Base-by-base conservation (phyloP, 2,888 invertebrate species). In the Campopleginae sp. region DNA sequence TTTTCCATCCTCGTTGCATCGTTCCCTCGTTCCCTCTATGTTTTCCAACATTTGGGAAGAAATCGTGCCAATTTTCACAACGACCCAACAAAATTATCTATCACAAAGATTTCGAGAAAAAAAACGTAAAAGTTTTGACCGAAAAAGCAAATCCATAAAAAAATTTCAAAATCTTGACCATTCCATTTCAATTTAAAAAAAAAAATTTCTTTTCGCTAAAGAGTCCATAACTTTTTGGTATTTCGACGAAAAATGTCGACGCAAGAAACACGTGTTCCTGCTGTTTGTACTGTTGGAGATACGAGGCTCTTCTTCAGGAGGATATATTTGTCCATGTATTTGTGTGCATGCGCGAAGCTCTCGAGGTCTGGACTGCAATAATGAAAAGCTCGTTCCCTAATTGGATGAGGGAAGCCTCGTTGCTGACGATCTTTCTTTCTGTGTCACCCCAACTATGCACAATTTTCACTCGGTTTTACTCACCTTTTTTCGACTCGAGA, bases 371-470 rank as follows among this genome's bases (percentile, higher is more conserved):
- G 48, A 83, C 81, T 80, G 84, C 87, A 88, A 90, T 88, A 87
- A 90, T 88, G 88, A 89, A 88, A 90, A 91, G 88, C 89, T 89
- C 86, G 86, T 80, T 78, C 71, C 74, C 82, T 93, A 93, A 93
- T 92, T 92, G 93, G 92, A 93, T 93, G 88, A 89, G 86, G 87
- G 93, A 93, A 93, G 92, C 93, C 93, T 82, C 87, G 86, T 86
- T 80, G 80, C 85, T 83, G 87, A 85, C 88, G 88, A 90, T 90
- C 88, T 89, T 89, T 48, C 87, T 91, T 91, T 91, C 90, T 90
- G 88, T 91, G 91, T 91, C 91, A 91, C 90, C 58, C 58, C 89
- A 89, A 87, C 88, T 86, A 80, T 46, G 79, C 46, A 46, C 51
- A 85, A 85, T 82, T 80, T 79, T 76, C 82, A 61, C 85, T 80